Evolutionary conservation across 2,888 invertebrate species (phyloP), one percentile per base, ranked within the genome.

Genomic region (Zele albiditarsus): DNA sequence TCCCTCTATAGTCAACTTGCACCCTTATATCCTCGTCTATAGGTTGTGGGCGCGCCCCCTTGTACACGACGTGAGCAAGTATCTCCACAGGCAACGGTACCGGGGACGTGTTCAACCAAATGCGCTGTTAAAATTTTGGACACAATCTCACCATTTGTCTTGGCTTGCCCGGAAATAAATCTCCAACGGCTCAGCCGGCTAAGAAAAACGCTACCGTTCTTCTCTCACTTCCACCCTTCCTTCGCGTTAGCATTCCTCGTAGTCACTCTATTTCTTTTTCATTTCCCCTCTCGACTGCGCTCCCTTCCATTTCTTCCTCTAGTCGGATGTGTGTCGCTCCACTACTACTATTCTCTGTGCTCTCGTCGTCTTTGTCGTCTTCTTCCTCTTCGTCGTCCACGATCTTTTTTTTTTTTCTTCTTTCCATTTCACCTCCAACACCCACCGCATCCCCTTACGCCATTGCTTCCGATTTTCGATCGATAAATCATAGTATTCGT

Each of bases 71-170:
- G 89, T 89, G 90, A 90, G 90, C 87, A 90, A 89, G 90, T 90
- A 90, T 88, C 84, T 83, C 83, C 38, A 85, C 27, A 27, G 53
- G 89, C 84, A 88, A 89, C 71, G 89, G 91, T 75, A 90, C 80
- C 78, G 80, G 81, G 81, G 86, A 86, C 86, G 88, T 85, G 87
- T 86, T 88, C 88, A 85, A 85, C 87, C 91, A 92, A 93, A 93
- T 93, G 93, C 92, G 93, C 93, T 92, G 92, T 93, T 93, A 93
- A 93, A 93, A 93, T 93, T 93, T 93, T 93, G 92, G 93, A 93
- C 93, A 93, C 93, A 93, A 93, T 93, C 93, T 93, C 90, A 91
- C 93, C 93, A 93, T 93, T 93, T 93, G 93, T 93, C 93, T 93
- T 93, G 91, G 91, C 91, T 91, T 92, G 92, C 92, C 92, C 91